phyloP scores from a whole-genome alignment of 2,888 invertebrate genomes.

The Actias luna region DNA sequence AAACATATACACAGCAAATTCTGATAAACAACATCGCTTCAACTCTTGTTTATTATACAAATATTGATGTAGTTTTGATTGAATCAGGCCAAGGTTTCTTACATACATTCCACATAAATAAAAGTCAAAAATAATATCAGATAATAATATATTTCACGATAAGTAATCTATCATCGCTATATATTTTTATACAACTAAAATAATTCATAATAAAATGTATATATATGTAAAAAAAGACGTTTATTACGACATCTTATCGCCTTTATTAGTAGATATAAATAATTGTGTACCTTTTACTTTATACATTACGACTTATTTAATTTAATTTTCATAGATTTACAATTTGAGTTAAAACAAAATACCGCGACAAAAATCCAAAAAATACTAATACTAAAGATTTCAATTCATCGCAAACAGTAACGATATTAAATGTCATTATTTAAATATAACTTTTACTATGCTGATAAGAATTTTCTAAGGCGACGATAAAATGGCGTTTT shows the following conservation, averaged over 20 bases:
- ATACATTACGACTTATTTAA: too few relatives aligned
- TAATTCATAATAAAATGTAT: not conserved
- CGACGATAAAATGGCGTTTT: slow-evolving; percentile 1
- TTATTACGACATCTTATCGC: not conserved
- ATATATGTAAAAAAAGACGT: not conserved
- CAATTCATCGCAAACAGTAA: not conserved
- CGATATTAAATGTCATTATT: not conserved
- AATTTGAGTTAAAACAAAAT: too few relatives aligned
- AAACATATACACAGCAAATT: too few relatives aligned
- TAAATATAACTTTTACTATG: not conserved
- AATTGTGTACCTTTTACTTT: not conserved
- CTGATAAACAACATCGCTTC: too few relatives aligned
- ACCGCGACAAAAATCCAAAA: too few relatives aligned
- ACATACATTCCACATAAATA: too few relatives aligned
- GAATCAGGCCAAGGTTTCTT: too few relatives aligned
- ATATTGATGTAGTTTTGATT: too few relatives aligned
- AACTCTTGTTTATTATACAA: too few relatives aligned
- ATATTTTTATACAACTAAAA: slow-evolving; percentile 5
- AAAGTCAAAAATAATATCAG: not conserved
- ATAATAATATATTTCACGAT: not conserved
- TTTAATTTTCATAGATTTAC: too few relatives aligned
- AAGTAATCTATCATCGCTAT: not conserved
- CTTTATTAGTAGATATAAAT: not conserved
- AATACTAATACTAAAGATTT: too few relatives aligned
- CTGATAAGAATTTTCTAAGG: not conserved